Percentiles rank a stretch among this genome's conserved stretches.
These are phyloP conservation scores for Forbesichthys agassizii DNA, from an alignment of 2,113 vertebrate genomes.

Conservation along the genomic window DNA sequence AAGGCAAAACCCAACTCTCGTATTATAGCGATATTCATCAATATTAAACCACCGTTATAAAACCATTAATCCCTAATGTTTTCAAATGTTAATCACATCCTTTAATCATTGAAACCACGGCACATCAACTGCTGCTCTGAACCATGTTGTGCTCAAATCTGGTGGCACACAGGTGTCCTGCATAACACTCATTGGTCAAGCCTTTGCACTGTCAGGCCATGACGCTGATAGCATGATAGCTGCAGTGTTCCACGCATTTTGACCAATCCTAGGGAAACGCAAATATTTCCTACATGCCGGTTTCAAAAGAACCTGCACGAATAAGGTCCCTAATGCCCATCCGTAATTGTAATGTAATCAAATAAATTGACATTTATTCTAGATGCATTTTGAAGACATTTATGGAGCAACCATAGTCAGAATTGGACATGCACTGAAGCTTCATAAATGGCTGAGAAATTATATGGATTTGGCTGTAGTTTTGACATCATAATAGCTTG, in stretches of 20 bases:
- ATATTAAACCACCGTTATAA: constrained; percentile 34
- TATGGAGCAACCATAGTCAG: constrained; percentile 28
- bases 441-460: constrained; percentile 56
- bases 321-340: constrained; percentile 70
- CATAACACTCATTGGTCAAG: no score
- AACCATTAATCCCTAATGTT: constrained; percentile 29
- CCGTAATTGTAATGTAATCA: constrained; percentile 50
- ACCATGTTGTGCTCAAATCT: no score
- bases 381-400: constrained; percentile 32
- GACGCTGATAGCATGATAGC: background rate
- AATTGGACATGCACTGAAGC: constrained; percentile 59
- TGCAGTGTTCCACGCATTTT: constrained; percentile 26
- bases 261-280: constrained; percentile 35
- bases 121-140: no score
- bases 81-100: constrained; percentile 25
- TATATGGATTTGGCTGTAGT: constrained; percentile 67
- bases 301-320: constrained; percentile 54
- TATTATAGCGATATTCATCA: constrained; percentile 33
- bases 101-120: background rate
- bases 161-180: no score
- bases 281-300: constrained; percentile 44
- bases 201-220: background rate
- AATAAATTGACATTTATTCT: constrained; percentile 36
- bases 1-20: constrained; percentile 28
- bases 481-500: constrained; percentile 80